phyloP scores from a whole-genome alignment of 2,888 invertebrate genomes.

The Amphipoea lucens region DNA sequence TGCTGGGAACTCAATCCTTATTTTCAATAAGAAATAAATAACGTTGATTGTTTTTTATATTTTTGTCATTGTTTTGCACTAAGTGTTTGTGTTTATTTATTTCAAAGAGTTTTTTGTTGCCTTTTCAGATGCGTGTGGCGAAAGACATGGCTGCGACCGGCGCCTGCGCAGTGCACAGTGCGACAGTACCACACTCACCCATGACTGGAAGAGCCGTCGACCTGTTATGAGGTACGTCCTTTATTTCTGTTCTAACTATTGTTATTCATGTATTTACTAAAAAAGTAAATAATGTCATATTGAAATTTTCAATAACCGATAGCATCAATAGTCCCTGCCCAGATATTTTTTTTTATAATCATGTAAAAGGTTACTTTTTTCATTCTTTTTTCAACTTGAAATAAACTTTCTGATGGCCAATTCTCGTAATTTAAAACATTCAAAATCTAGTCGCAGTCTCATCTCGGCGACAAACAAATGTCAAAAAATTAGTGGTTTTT shows the following conservation, averaged over 20 bases:
- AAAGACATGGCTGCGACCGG: constrained; percentile 25
- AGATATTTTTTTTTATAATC: neutral
- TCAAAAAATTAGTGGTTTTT: no score
- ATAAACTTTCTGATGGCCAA: neutral
- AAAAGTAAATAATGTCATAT: neutral
- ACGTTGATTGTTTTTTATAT: constrained; percentile 69
- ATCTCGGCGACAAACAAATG: no score
- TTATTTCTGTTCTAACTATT: neutral
- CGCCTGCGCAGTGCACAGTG: constrained; percentile 15
- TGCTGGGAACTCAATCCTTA: constrained; percentile 76
- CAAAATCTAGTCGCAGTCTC: no score
- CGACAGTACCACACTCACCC: constrained; percentile 7
- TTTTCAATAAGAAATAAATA: constrained; percentile 75
- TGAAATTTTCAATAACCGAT: neutral
- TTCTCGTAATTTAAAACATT: no score
- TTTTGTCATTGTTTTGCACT: constrained; percentile 63
- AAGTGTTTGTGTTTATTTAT: constrained; percentile 55
- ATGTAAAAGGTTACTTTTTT: neutral
- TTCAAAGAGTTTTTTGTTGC: constrained; percentile 68
- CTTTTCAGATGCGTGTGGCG: constrained; percentile 70
- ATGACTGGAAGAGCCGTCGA: constrained; percentile 4
- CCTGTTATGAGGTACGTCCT: constrained; percentile 32
- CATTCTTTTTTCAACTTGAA: neutral
- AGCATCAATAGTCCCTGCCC: neutral
- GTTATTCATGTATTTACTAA: constrained; percentile 9